Percentiles rank a stretch among this genome's conserved stretches.
These are phyloP conservation scores for Cotesia vestalis DNA, from an alignment of 1,140 invertebrate genomes.

Conservation along the genomic window DNA sequence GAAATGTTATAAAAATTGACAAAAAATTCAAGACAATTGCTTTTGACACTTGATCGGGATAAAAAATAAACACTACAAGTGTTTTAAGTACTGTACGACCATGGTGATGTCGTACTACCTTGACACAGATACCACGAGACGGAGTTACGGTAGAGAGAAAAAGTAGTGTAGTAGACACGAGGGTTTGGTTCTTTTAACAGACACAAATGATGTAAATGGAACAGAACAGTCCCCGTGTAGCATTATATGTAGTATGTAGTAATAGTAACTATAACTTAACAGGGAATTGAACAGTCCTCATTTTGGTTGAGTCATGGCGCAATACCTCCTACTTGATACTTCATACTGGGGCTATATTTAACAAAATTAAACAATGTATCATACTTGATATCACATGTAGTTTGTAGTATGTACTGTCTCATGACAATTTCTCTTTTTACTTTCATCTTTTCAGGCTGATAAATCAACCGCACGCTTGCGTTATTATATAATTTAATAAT, in stretches of 20 bases:
- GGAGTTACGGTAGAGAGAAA: slow-evolving; percentile 2
- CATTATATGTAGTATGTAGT: neutral
- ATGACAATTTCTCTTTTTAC: no score
- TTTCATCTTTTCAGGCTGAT: no score
- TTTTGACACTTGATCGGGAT: neutral
- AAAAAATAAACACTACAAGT: neutral
- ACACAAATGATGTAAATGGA: neutral
- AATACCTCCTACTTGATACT: neutral
- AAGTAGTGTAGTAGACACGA: slow-evolving; percentile 15
- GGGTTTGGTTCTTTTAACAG: slow-evolving; percentile 3
- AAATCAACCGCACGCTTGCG: no score
- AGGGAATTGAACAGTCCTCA: slow-evolving; percentile 14
- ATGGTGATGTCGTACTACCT: slow-evolving; percentile 52
- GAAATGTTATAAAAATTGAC: no score
- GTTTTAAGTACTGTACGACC: slow-evolving; percentile 33
- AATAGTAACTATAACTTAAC: neutral
- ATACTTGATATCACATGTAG: neutral
- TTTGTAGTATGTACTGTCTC: no score
- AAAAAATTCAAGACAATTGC: neutral
- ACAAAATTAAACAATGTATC: neutral
- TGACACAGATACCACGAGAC: slow-evolving; percentile 54
- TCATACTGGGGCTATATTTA: neutral
- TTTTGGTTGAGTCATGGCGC: slow-evolving; percentile 17
- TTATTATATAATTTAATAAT: no score
- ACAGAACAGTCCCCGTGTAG: no score